Evolutionary conservation across 1,140 invertebrate genomes (phyloP), one percentile per base, ranked within the genome.

Genomic region (Nomia melanderi): DNA sequence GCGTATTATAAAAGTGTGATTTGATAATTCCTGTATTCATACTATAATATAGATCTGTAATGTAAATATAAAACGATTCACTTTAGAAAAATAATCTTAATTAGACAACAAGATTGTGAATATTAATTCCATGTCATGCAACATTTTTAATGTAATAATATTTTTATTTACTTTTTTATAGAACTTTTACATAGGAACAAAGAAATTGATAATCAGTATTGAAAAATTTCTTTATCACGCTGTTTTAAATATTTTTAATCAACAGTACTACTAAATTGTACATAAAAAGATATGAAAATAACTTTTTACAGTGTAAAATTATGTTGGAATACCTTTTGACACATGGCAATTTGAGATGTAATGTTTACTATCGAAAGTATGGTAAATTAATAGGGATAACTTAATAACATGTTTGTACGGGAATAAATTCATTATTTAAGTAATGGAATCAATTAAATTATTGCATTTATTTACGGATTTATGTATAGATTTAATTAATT

Each of bases 41-140:
- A 74, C 39, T 36, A 57, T 80, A 47, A 76, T 74, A 54, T 54
- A 39, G 73, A 83, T 39, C 27, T 83, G 29, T 73, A 64, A 17
- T 83, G 62, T 83, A 82, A 54, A 83, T 83, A 83, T 53, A 63
- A 79, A 75, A 57, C 33, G 75, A 78, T 73, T 39, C 66, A 73
- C 60, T 72, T 56, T 59, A 47, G 39, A 78, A 64, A 74, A 47
- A 31, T 11, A 70, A 53, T 71, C 0, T 71, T n/a, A 71, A 27
- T 47, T 56, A 62, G n/a, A 70, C 12, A 56, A 63, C 14, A 54
- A 29, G 27, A 71, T 71, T 14, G 27, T 66, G 36, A 67, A 41
- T 59, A 23, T 57, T 75, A 47, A 66, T 77, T 72, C 47, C 25
- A 54, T 50, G 57, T 63, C n/a, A 70, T 29, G 9, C 4, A 71